phyloP scores from a whole-genome alignment of 2,888 invertebrate species.

The Rhagophthalmus giganteus region DNA sequence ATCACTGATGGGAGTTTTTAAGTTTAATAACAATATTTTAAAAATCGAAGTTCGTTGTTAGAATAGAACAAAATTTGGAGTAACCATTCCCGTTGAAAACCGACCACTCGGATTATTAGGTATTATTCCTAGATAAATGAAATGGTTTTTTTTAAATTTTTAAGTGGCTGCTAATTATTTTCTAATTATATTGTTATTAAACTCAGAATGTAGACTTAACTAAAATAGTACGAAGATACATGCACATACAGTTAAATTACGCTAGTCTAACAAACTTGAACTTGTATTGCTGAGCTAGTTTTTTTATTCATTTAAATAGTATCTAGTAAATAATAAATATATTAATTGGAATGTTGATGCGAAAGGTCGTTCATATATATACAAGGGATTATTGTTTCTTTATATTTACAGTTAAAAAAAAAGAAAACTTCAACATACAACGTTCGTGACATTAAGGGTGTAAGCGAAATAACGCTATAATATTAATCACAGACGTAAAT shows the following conservation, averaged over 20 bases:
- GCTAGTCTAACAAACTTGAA: constrained; percentile 44
- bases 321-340: constrained; percentile 42
- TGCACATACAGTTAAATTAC: constrained; percentile 30
- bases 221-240: constrained; percentile 30
- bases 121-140: too few relatives aligned
- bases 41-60: not conserved
- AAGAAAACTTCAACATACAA: too few relatives aligned
- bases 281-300: constrained; percentile 50
- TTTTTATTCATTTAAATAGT: constrained; percentile 35
- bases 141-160: too few relatives aligned
- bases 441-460: too few relatives aligned
- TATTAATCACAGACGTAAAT: too few relatives aligned
- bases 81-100: too few relatives aligned
- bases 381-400: constrained; percentile 27
- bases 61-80: not conserved
- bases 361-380: constrained; percentile 31
- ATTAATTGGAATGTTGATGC: constrained; percentile 37
- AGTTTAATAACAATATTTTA: constrained; percentile 36
- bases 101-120: too few relatives aligned
- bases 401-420: constrained; percentile 20
- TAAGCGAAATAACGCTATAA: too few relatives aligned
- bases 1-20: constrained; percentile 43
- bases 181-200: constrained; percentile 21
- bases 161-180: not conserved
- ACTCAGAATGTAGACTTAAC: constrained; percentile 22